A percentile compares a stretch with the other conserved stretches of the same genome.
Conservation (phyloP, 2,113 vertebrate species). For the Protomyctophum bolini region DNA sequence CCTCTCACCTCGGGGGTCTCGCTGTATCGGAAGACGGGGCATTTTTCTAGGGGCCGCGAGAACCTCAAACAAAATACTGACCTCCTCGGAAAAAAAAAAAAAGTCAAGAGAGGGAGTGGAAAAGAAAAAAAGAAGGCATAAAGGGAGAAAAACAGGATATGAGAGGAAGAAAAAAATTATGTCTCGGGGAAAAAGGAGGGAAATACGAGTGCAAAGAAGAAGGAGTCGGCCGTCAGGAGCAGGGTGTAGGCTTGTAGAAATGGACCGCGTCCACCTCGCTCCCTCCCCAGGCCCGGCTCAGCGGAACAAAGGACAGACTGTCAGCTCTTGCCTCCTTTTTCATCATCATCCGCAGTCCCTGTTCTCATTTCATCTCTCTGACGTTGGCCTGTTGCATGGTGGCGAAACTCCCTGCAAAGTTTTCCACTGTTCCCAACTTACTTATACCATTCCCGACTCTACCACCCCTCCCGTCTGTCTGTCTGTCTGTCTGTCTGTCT, state of each 20-base stretch:
- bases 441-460: too few relatives aligned
- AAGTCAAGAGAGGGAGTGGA: conserved; percentile 5
- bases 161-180: conserved; percentile 13
- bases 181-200: conserved; percentile 14
- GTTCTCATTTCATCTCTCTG: conserved; percentile 7
- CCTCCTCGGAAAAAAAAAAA: neutral
- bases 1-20: conserved; percentile 22
- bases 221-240: conserved; percentile 17
- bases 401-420: neutral
- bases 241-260: too few relatives aligned
- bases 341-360: neutral
- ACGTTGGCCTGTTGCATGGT: neutral
- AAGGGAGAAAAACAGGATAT: conserved; percentile 9
- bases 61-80: conserved; percentile 21
- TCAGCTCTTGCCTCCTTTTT: neutral
- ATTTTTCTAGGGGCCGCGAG: conserved; percentile 3
- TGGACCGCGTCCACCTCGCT: neutral
- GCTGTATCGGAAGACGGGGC: conserved; percentile 27
- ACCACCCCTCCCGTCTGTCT: too few relatives aligned
- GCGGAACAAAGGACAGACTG: conserved; percentile 24
- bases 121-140: conserved; percentile 10
- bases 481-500: too few relatives aligned
- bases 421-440: too few relatives aligned
- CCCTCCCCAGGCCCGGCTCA: neutral
- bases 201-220: conserved; percentile 29